phyloP scores from a whole-genome alignment of 2,797 vertebrate genomes.

The Acrossocheilus wenchowensis region DNA sequence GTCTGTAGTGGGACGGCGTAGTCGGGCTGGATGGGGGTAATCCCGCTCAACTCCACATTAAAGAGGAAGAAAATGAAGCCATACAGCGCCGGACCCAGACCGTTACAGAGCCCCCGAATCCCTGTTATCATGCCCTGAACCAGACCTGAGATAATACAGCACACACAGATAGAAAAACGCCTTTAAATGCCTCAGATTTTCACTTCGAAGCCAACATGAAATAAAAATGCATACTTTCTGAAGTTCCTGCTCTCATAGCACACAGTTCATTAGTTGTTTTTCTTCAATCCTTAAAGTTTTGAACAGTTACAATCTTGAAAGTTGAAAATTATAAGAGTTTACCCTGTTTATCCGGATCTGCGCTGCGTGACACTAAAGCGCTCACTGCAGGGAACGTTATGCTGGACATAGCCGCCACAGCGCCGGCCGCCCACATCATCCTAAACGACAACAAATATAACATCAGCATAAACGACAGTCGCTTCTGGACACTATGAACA shows the following conservation, averaged over 20 bases:
- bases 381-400: constrained; percentile 92
- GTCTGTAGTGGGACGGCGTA: constrained; percentile 72
- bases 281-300: not conserved
- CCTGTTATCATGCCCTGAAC: constrained; percentile 96
- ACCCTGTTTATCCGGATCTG: constrained; percentile 90
- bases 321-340: constrained; percentile 15
- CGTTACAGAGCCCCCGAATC: constrained; percentile 93
- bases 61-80: constrained; percentile 96
- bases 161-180: not conserved
- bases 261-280: not conserved
- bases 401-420: constrained; percentile 91
- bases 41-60: constrained; percentile 87
- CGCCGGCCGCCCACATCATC: constrained; percentile 94
- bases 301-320: not conserved
- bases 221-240: not conserved
- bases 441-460: constrained; percentile 66
- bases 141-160: constrained; percentile 75
- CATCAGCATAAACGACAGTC: not conserved
- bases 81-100: constrained; percentile 92
- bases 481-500: not conserved
- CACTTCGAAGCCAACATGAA: not conserved
- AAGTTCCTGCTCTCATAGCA: not conserved
- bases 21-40: constrained; percentile 81
- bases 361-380: constrained; percentile 88
- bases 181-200: constrained; percentile 2